phyloP scores from a whole-genome alignment of 2,888 invertebrate genomes.

The Standfussiana lucernea region DNA sequence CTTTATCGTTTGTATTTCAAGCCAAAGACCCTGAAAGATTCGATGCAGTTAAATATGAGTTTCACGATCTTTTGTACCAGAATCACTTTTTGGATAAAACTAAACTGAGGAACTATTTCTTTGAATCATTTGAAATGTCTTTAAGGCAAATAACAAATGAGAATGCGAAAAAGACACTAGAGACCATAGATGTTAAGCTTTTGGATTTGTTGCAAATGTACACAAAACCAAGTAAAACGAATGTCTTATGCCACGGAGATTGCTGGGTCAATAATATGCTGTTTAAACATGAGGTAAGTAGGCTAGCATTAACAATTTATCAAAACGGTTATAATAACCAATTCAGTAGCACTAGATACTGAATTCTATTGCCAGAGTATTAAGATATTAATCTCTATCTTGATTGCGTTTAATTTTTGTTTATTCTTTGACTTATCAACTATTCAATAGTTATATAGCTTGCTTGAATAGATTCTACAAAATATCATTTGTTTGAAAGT shows the following conservation, averaged over 20 bases:
- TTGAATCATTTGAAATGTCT: slow-evolving; percentile 82
- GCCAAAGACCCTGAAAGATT: slow-evolving; percentile 70
- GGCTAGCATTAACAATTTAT: neutral
- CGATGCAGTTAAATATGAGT: slow-evolving; percentile 70
- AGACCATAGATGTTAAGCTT: slow-evolving; percentile 72
- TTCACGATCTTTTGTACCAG: slow-evolving; percentile 81
- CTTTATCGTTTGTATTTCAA: slow-evolving; percentile 80
- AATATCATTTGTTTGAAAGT: neutral
- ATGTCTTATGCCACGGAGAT: slow-evolving; percentile 86
- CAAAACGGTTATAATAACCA: neutral
- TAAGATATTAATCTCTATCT: neutral
- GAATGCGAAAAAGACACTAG: slow-evolving; percentile 75
- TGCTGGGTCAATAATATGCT: slow-evolving; percentile 85
- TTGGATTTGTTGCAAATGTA: slow-evolving; percentile 78
- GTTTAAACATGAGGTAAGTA: slow-evolving; percentile 78
- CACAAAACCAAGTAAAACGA: slow-evolving; percentile 74
- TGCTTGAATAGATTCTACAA: neutral
- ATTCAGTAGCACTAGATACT: neutral
- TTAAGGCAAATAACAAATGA: slow-evolving; percentile 74
- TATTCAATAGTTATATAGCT: neutral
- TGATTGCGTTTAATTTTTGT: neutral
- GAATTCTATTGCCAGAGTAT: neutral
- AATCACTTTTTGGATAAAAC: slow-evolving; percentile 81
- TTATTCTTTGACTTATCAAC: neutral
- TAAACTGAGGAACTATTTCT: slow-evolving; percentile 81